A percentile compares a stretch with the other conserved stretches of the same genome.
phyloP scores from a whole-genome alignment of 2,888 invertebrate genomes.

The Noctua comes region DNA sequence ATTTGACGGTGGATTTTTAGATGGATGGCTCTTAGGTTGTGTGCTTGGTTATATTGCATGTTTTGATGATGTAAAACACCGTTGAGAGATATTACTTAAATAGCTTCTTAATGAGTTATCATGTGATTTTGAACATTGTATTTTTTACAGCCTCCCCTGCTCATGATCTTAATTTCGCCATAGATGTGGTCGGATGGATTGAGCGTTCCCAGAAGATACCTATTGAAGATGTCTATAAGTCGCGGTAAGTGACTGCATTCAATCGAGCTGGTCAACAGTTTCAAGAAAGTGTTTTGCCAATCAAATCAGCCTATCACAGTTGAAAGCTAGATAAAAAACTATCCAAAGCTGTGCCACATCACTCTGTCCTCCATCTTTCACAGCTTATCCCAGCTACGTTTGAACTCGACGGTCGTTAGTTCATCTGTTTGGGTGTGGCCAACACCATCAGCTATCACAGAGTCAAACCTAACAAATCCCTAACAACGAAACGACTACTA shows the following conservation, averaged over 20 bases:
- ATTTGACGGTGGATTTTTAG: constrained; percentile 18
- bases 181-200: background rate
- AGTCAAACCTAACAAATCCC: background rate
- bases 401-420: background rate
- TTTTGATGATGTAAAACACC: background rate
- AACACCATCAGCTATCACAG: background rate
- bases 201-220: background rate
- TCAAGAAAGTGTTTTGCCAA: background rate
- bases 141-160: background rate
- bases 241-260: background rate
- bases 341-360: background rate
- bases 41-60: background rate
- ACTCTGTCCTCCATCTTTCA: background rate
- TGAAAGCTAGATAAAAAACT: background rate
- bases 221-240: too few species aligned
- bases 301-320: background rate
- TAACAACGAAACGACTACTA: background rate
- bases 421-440: background rate
- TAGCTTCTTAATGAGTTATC: background rate
- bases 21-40: constrained; percentile 11
- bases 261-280: background rate
- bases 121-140: background rate
- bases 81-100: background rate
- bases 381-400: background rate
- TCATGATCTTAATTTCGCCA: background rate